phyloP scores from a whole-genome alignment of 35 echinoderm and acorn worm species.

The Ptychodera flava region DNA sequence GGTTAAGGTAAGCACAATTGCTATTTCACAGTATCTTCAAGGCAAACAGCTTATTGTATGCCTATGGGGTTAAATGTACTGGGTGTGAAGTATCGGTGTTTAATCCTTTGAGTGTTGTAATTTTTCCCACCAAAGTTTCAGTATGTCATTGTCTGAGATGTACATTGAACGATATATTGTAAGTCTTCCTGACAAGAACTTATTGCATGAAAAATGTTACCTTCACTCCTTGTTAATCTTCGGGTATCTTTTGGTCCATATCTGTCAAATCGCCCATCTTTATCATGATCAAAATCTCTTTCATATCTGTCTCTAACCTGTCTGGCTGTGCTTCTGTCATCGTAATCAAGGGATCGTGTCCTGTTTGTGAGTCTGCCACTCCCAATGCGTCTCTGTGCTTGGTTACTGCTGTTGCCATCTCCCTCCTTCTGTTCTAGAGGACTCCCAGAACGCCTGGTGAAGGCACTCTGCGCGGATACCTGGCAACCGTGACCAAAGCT shows the following conservation, averaged over 20 bases:
- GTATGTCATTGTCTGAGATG: no score
- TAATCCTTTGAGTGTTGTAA: no score
- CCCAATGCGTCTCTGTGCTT: slow-evolving; percentile 25
- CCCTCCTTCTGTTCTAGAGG: slow-evolving; percentile 11
- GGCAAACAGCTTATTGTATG: no score
- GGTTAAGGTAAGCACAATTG: no score
- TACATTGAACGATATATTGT: no score
- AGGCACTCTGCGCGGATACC: slow-evolving; percentile 22
- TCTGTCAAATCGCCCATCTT: not conserved
- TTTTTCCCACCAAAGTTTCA: no score
- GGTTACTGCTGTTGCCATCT: slow-evolving; percentile 11
- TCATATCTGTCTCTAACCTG: not conserved
- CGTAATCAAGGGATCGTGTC: not conserved
- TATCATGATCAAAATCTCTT: not conserved
- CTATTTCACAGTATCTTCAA: no score
- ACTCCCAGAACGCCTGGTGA: slow-evolving; percentile 7
- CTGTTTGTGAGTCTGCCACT: slow-evolving; percentile 55
- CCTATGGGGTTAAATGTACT: no score
- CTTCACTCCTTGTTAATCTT: no score
- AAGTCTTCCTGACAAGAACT: no score
- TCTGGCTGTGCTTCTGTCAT: not conserved
- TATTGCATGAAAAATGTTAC: no score
- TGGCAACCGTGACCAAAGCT: slow-evolving; percentile 97
- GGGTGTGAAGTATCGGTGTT: no score
- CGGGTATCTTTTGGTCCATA: not conserved